These are phyloP conservation scores for Coreius guichenoti DNA, from an alignment of 2,797 vertebrate species.

Conservation along the genomic window DNA sequence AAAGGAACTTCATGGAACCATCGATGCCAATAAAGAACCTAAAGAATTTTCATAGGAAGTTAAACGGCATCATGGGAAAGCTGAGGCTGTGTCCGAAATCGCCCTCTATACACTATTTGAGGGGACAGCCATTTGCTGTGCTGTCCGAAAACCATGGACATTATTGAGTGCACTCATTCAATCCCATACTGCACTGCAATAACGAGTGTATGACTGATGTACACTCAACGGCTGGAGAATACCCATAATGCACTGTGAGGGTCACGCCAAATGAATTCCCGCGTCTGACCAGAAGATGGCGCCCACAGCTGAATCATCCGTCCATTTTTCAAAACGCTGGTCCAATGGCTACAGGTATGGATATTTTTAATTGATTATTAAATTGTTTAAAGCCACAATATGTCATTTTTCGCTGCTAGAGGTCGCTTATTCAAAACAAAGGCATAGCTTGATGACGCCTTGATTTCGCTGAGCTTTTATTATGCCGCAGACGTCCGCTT, in stretches of 20 bases:
- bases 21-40: not conserved
- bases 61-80: not conserved
- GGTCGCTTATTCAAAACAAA: too few relatives aligned
- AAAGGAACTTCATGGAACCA: not conserved
- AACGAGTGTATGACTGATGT: not conserved
- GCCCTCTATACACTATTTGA: not conserved
- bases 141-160: not conserved
- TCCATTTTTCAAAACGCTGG: not conserved
- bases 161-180: not conserved
- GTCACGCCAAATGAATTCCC: not conserved
- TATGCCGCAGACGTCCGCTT: too few relatives aligned
- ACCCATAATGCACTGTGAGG: not conserved
- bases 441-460: too few relatives aligned
- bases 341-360: not conserved
- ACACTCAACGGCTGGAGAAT: not conserved
- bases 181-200: not conserved
- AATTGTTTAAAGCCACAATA: not conserved
- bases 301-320: not conserved
- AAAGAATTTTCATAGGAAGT: not conserved
- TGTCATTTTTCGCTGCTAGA: too few relatives aligned
- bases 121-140: not conserved
- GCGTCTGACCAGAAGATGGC: not conserved
- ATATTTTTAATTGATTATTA: not conserved
- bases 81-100: not conserved
- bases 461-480: too few relatives aligned